Percentiles rank a stretch among this genome's conserved stretches.
These are phyloP conservation scores for Brenthis hecate DNA, from an alignment of 2,888 invertebrate genomes.

Conservation along the genomic window DNA sequence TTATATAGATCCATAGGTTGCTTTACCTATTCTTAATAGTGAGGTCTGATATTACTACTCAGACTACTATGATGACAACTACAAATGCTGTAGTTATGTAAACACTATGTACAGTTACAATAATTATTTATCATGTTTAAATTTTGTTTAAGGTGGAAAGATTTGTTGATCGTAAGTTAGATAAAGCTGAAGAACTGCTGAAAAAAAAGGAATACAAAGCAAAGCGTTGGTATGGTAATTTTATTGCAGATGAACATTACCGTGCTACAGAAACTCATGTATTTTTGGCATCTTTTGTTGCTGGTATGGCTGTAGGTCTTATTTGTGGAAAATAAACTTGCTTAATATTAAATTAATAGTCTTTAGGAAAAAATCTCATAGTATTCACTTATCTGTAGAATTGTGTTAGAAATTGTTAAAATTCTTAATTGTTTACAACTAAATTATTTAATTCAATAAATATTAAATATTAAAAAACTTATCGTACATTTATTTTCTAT, in stretches of 20 bases:
- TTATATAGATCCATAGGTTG: too few relatives aligned
- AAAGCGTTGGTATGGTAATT: conserved; percentile 88
- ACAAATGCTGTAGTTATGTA: too few relatives aligned
- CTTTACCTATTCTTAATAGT: too few relatives aligned
- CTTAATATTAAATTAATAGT: background rate
- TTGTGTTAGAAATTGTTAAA: conserved; percentile 10
- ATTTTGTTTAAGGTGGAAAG: conserved; percentile 86
- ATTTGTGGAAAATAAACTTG: conserved; percentile 70
- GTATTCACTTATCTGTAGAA: conserved; percentile 15
- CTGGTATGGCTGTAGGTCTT: conserved; percentile 89
- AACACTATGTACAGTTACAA: background rate
- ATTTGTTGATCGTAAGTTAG: conserved; percentile 90
- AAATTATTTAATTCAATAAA: conserved; percentile 17
- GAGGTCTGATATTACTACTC: too few relatives aligned
- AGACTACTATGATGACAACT: too few relatives aligned
- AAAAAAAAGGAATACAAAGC: conserved; percentile 87
- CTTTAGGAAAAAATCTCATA: conserved; percentile 1
- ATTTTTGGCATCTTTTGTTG: conserved; percentile 90
- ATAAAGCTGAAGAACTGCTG: conserved; percentile 88
- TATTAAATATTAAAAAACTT: background rate
- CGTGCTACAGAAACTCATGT: conserved; percentile 89
- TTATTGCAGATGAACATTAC: conserved; percentile 85
- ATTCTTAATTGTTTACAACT: conserved; percentile 28
- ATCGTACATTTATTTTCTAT: too few relatives aligned
- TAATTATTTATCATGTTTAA: conserved; percentile 9